phyloP scores from a whole-genome alignment of 2,888 invertebrate genomes.

The Cremastinae sp. region DNA sequence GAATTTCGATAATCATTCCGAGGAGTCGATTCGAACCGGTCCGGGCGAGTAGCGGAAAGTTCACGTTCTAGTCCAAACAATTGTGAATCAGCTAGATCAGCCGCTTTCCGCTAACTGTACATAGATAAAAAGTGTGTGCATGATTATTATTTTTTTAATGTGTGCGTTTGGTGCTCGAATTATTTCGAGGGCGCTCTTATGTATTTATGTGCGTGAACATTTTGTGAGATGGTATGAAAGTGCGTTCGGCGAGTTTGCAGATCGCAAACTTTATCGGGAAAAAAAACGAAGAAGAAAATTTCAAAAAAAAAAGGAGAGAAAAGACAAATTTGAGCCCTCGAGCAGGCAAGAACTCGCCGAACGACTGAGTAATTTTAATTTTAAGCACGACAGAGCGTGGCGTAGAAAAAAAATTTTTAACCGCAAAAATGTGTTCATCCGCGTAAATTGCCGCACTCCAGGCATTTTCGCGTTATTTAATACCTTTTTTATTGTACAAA shows the following conservation, averaged over 20 bases:
- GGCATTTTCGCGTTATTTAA: constrained; percentile 66
- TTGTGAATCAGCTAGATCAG: constrained; percentile 42
- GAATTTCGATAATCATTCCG: constrained; percentile 17
- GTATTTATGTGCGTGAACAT: constrained; percentile 55
- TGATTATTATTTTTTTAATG: constrained; percentile 41
- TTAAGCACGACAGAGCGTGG: constrained; percentile 57
- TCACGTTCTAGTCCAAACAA: constrained; percentile 65
- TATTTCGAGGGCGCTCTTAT: constrained; percentile 41
- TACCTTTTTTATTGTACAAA: constrained; percentile 66
- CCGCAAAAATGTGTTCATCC: constrained; percentile 75
- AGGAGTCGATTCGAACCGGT: background rate
- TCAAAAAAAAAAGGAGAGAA: constrained; percentile 5
- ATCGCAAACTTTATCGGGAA: background rate
- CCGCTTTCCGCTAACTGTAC: constrained; percentile 58
- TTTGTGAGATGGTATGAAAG: constrained; percentile 35
- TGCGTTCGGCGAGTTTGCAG: constrained; percentile 28
- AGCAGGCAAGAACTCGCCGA: constrained; percentile 57
- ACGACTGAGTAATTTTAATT: constrained; percentile 48
- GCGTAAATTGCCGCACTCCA: constrained; percentile 64
- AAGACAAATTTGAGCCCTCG: background rate
- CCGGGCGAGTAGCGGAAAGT: constrained; percentile 50
- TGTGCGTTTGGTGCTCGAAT: constrained; percentile 14
- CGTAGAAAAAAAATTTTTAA: constrained; percentile 34
- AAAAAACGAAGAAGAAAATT: constrained; percentile 5
- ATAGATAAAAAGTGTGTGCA: constrained; percentile 43